Conservation (phyloP, 2,888 invertebrate species). For the Stenchaetothrips biformis region DNA sequence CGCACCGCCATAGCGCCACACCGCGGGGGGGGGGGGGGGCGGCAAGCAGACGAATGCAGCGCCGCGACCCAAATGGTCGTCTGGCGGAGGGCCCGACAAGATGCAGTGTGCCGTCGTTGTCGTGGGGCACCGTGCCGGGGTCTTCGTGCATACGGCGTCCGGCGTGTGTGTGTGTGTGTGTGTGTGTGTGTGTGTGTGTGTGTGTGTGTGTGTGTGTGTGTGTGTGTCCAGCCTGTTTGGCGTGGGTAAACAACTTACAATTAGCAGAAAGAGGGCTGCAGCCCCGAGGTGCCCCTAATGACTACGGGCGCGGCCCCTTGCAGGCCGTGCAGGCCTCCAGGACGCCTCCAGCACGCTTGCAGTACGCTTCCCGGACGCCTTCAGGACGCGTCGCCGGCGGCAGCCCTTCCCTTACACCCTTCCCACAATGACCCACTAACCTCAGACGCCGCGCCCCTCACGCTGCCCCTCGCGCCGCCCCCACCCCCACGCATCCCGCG, state of each 20-base stretch:
- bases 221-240: neutral
- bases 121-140: neutral
- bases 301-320: neutral
- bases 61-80: neutral
- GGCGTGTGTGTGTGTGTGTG: no score
- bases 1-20: no score
- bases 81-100: neutral
- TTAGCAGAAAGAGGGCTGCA: neutral
- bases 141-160: neutral
- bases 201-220: neutral
- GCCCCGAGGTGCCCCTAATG: neutral
- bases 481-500: no score
- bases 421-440: conserved; percentile 13
- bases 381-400: no score
- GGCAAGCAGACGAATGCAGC: neutral
- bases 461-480: neutral
- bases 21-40: neutral
- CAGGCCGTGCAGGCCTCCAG: neutral
- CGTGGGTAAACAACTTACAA: neutral
- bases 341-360: no score
- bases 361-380: no score
- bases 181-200: no score
- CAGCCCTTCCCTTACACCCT: no score
- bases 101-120: neutral
- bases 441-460: neutral